Evolutionary conservation across 2,797 vertebrate genomes (phyloP), one percentile per base, ranked within the genome.

Genomic region (Muscicapa comitata): DNA sequence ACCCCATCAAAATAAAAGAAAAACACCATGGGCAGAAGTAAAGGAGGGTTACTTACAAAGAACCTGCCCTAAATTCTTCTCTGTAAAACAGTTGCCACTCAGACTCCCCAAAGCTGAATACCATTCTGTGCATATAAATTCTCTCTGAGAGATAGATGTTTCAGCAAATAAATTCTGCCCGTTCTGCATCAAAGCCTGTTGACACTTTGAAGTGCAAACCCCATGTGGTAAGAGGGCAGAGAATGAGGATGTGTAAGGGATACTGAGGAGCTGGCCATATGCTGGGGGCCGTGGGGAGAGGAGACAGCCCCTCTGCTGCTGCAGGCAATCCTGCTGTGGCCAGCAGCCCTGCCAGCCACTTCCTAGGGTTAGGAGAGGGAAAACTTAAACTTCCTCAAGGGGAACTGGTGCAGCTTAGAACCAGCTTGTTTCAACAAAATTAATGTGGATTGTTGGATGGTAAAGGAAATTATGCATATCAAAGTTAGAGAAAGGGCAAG

Each of bases 121-220:
- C 7, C 62, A 59, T 51, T 55, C 58, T 57, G 28, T 6, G 45
- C 53, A 57, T 6, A 28, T 35, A 35, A 86, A 78, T 47, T 66
- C 25, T 68, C 31, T 76, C 48, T 4, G 2, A 86, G 35, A 63
- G 25, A 45, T n/a, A 42, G 37, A 65, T 43, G 43, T 43, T 71
- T 61, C 14, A 73, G 72, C 67, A 85, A 78, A 62, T 29, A 78
- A 88, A 38, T 43, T 72, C 73, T 82, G 61, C 20, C 74, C 9
- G 2, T 55, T 86, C 57, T 66, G 51, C 91, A 94, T 62, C 68
- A 93, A 93, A 86, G 85, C 33, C 31, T 42, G 53, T 26, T 76
- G 67, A 31, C 59, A 58, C 77, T 93, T 71, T 54, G 77, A 91
- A 93, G 68, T 0, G 0, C 12, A 87, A 79, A 79, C 53, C 51